Evolutionary conservation across 2,797 vertebrate genomes (phyloP), one percentile per base, ranked within the genome.

Genomic region (Urosaurus nigricauda): DNA sequence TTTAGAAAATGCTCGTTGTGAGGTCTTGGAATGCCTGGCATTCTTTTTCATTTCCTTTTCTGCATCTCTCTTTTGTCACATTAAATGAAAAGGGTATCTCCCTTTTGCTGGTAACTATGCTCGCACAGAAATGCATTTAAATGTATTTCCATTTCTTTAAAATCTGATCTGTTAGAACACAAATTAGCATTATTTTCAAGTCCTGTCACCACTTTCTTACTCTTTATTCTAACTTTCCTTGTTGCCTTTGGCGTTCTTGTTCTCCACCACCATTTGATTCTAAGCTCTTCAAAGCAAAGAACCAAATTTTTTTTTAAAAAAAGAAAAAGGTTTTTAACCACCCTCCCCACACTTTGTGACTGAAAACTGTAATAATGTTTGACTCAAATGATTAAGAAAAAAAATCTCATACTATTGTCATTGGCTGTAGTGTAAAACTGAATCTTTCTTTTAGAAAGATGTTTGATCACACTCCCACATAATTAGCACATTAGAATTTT

Each of bases 401-500:
- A 73, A 35, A 32, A 13, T 74, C n/a, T 65, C 17, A 40, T 37
- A 17, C 21, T 14, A 60, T 35, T 71, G 63, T 68, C 40, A 68
- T 84, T 58, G 51, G 51, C 40, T 85, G 16, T 63, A 56, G 26
- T 63, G 14, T 5, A 47, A 63, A 85, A 43, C 40, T 32, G 37
- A 21, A 60, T 84, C 37, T 77, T 73, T 56, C 47, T 56, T 77
- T 60, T 60, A 16, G 56, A 85, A 35, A 84, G 19, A 73, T 43
- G 56, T 77, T 85, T 60, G 56, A 77, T 78, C 84, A 85, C 9
- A 85, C 73, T 77, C 73, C 73, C 84, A 77, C 73, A 19, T 85
- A 85, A 77, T 77, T 77, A 77, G 84, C 84, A 77, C 84, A 77
- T 85, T 85, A 63, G 84, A 85, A 77, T 26, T 75, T 85, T 51